Conservation (phyloP, 2,888 invertebrate genomes). For the Zaprionus bogoriensis region DNA sequence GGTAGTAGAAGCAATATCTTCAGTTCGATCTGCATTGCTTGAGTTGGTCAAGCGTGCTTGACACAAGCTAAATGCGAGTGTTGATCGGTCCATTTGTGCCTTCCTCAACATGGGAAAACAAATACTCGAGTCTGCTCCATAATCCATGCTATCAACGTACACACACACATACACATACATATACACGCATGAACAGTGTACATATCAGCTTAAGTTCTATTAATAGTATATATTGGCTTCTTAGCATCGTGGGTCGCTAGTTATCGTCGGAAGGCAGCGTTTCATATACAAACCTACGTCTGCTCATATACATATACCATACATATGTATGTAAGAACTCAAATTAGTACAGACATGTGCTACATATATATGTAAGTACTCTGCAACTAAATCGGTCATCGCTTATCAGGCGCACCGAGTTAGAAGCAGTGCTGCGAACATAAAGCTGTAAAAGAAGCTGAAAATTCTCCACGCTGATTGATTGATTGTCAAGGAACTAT, state of each 20-base stretch:
- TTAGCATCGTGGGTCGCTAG: slow-evolving; percentile 41
- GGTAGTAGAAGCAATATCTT: background rate
- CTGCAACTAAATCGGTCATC: slow-evolving; percentile 68
- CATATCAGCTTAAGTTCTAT: slow-evolving; percentile 7
- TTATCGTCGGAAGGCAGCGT: slow-evolving; percentile 34
- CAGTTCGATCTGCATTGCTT: background rate
- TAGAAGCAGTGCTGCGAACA: too few species aligned
- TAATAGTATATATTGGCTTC: slow-evolving; percentile 19
- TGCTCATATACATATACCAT: background rate
- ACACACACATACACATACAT: slow-evolving; percentile 1
- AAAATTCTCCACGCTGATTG: too few species aligned
- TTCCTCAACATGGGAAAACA: slow-evolving; percentile 25
- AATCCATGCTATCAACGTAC: slow-evolving; percentile 11
- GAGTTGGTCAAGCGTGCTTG: slow-evolving; percentile 2
- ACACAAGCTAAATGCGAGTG: slow-evolving; percentile 10
- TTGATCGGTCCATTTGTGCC: slow-evolving; percentile 14
- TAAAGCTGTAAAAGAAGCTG: too few species aligned
- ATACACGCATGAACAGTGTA: background rate
- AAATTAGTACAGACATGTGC: slow-evolving; percentile 6
- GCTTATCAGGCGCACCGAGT: slow-evolving; percentile 51
- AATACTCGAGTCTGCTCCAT: slow-evolving; percentile 9
- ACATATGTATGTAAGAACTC: background rate
- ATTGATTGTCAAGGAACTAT: too few species aligned
- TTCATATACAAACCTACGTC: slow-evolving; percentile 2
- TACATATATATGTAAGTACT: slow-evolving; percentile 6